Conservation (phyloP, 2,888 invertebrate species). For the Epirrita christyi region DNA sequence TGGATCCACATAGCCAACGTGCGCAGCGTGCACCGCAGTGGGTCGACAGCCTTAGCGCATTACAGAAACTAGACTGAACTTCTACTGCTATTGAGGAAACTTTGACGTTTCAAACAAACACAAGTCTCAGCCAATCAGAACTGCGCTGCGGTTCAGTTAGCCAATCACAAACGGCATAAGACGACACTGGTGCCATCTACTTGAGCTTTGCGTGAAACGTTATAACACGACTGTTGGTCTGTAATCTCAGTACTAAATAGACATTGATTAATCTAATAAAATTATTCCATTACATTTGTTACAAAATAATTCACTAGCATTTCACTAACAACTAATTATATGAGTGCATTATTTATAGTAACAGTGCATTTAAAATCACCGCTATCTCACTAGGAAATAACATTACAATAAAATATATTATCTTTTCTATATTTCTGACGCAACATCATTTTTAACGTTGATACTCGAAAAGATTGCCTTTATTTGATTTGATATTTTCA, state of each 20-base stretch:
- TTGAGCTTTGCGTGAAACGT: constrained; percentile 17
- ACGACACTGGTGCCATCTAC: constrained; percentile 15
- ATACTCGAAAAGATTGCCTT: constrained; percentile 14
- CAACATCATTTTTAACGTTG: constrained; percentile 8
- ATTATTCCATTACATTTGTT: constrained; percentile 29
- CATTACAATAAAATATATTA: constrained; percentile 8
- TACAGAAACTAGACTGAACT: too few species aligned
- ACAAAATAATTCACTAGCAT: constrained; percentile 36
- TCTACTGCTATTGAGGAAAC: not conserved
- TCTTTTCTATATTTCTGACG: constrained; percentile 8
- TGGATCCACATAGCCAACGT: too few species aligned
- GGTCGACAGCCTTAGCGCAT: too few species aligned
- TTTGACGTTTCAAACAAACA: not conserved
- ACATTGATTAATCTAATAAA: constrained; percentile 25
- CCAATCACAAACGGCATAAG: constrained; percentile 6
- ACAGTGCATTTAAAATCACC: constrained; percentile 20
- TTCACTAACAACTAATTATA: constrained; percentile 26
- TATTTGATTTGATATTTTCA: constrained; percentile 25
- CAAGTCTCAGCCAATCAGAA: not conserved
- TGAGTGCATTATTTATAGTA: constrained; percentile 21
- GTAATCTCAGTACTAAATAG: constrained; percentile 9
- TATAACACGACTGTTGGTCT: constrained; percentile 17
- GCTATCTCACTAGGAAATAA: constrained; percentile 1
- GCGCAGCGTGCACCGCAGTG: too few species aligned
- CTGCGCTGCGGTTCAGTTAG: not conserved